phyloP scores from a whole-genome alignment of 2,888 invertebrate species.

The Orchestes rusci region DNA sequence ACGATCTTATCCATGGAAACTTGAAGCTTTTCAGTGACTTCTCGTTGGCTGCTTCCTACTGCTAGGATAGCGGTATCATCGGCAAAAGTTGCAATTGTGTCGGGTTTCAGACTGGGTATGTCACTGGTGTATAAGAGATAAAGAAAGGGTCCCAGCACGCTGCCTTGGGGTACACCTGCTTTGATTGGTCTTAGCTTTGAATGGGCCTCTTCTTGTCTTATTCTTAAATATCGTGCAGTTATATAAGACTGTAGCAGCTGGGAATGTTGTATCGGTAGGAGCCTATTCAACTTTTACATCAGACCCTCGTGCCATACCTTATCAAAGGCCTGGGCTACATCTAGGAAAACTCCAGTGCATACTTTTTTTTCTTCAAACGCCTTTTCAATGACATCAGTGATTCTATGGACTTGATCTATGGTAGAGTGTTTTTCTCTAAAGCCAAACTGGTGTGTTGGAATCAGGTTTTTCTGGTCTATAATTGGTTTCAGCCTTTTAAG shows the following conservation, averaged over 20 bases:
- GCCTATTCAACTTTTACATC: slow-evolving; percentile 1
- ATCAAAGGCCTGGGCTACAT: slow-evolving; percentile 9
- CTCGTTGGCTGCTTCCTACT: not conserved
- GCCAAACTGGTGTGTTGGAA: too few relatives aligned
- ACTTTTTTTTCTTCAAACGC: not conserved
- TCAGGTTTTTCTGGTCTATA: slow-evolving; percentile 1
- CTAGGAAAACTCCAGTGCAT: not conserved
- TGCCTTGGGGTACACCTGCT: too few relatives aligned
- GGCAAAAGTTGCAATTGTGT: not conserved
- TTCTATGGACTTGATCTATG: slow-evolving; percentile 1
- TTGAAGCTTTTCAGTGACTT: not conserved
- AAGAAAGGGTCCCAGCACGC: too few relatives aligned
- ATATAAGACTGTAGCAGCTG: too few relatives aligned
- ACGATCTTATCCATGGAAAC: not conserved
- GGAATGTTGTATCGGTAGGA: too few relatives aligned
- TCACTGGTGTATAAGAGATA: too few relatives aligned
- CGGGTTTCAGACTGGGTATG: too few relatives aligned
- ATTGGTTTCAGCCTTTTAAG: not conserved
- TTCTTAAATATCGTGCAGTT: too few relatives aligned
- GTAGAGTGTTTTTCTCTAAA: slow-evolving; percentile 1
- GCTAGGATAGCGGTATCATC: not conserved
- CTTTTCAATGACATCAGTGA: slow-evolving; percentile 2
- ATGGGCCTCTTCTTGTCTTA: too few relatives aligned
- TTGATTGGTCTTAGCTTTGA: too few relatives aligned
- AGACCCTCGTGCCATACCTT: slow-evolving; percentile 10